phyloP scores from a whole-genome alignment of 2,797 vertebrate species.

The Aulostomus chinensis region DNA sequence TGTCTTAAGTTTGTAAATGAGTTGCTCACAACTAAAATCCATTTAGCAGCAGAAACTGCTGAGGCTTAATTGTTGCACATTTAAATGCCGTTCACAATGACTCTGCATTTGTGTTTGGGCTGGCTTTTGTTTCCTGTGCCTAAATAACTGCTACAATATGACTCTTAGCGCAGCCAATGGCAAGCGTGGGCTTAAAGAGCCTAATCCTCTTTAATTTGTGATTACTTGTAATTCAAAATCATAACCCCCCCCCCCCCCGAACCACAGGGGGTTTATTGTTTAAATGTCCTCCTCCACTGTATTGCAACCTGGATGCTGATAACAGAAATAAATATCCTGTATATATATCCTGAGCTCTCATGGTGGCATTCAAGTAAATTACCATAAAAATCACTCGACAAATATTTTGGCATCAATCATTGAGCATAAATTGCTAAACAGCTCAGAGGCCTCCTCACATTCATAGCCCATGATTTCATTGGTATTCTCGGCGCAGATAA shows the following conservation, averaged over 20 bases:
- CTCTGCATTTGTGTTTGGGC: slow-evolving; percentile 50
- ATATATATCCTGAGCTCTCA: slow-evolving; percentile 55
- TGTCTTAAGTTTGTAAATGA: slow-evolving; percentile 27
- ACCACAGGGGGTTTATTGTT: slow-evolving; percentile 62
- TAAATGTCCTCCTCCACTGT: slow-evolving; percentile 56
- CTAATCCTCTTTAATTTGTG: slow-evolving; percentile 74
- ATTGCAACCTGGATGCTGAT: slow-evolving; percentile 57
- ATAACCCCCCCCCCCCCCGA: slow-evolving; percentile 56
- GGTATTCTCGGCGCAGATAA: slow-evolving; percentile 64
- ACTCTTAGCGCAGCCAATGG: slow-evolving; percentile 57
- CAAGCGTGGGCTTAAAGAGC: slow-evolving; percentile 54
- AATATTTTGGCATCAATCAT: slow-evolving; percentile 70
- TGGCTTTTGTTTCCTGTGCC: slow-evolving; percentile 59
- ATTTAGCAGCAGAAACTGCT: slow-evolving; percentile 34
- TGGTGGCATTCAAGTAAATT: slow-evolving; percentile 64
- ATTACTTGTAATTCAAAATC: slow-evolving; percentile 72
- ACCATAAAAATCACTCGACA: slow-evolving; percentile 64
- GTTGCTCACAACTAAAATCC: slow-evolving; percentile 32
- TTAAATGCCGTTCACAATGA: slow-evolving; percentile 57
- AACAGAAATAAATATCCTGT: slow-evolving; percentile 53
- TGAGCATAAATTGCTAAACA: slow-evolving; percentile 63
- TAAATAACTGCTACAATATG: slow-evolving; percentile 65
- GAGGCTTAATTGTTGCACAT: slow-evolving; percentile 58
- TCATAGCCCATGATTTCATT: slow-evolving; percentile 59
- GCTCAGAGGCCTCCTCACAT: slow-evolving; percentile 59